These are phyloP conservation scores for Acipenser ruthenus DNA, from an alignment of 2,797 vertebrate genomes.

Conservation along the genomic window DNA sequence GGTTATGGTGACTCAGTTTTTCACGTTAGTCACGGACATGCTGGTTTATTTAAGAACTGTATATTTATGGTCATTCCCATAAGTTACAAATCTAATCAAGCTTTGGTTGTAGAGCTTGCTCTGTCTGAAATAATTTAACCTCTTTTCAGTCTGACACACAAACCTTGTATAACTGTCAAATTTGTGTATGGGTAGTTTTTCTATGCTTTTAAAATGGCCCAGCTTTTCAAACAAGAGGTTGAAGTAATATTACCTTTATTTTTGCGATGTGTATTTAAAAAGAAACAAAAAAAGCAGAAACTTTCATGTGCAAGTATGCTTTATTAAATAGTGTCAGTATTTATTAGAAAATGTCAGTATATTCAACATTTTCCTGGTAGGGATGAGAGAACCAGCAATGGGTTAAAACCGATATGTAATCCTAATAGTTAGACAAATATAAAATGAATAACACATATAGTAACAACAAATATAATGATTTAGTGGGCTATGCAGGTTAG, in stretches of 20 bases:
- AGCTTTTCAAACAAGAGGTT: constrained; percentile 21
- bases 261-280: not conserved
- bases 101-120: too few species aligned
- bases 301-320: not conserved
- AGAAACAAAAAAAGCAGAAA: not conserved
- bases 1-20: too few species aligned
- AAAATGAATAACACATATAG: not conserved
- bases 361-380: not conserved
- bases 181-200: constrained; percentile 10
- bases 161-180: not conserved
- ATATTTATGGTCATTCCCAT: too few species aligned
- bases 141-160: not conserved
- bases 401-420: not conserved
- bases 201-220: constrained; percentile 34
- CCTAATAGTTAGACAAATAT: not conserved
- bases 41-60: too few species aligned
- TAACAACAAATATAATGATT: not conserved
- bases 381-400: not conserved
- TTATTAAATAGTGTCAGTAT: not conserved
- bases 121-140: not conserved
- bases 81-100: too few species aligned
- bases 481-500: not conserved
- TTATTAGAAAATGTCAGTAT: not conserved
- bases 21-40: too few species aligned
- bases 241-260: not conserved